These are phyloP conservation scores for Dendrophyllia cribrosa DNA, from an alignment of 64 coral and sea anemone species.

Conservation along the genomic window DNA sequence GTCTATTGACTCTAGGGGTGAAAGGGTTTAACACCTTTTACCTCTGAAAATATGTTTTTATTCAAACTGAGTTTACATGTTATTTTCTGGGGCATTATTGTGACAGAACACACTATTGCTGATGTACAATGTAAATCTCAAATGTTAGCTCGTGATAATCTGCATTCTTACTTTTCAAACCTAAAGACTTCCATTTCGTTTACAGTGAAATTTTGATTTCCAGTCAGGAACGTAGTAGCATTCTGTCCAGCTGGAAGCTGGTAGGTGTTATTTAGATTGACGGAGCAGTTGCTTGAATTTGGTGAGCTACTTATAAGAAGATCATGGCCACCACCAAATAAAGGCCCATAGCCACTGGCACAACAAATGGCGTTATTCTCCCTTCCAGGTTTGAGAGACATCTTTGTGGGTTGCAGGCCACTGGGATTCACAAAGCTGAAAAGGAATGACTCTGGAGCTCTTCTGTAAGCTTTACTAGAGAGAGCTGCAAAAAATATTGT, in stretches of 20 bases:
- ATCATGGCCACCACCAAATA: constrained; percentile 34
- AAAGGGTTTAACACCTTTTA: too few species aligned
- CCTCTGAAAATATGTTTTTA: too few species aligned
- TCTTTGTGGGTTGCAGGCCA: constrained; percentile 11
- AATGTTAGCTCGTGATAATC: too few species aligned
- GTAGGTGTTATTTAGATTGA: constrained; percentile 30
- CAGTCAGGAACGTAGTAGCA: background rate
- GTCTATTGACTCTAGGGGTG: too few species aligned
- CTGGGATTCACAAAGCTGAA: constrained; percentile 26
- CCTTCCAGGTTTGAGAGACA: background rate
- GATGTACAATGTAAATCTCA: too few species aligned
- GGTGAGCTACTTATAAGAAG: background rate
- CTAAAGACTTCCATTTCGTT: constrained; percentile 36
- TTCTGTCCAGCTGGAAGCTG: constrained; percentile 22
- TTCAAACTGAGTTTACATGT: too few species aligned
- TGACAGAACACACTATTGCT: too few species aligned
- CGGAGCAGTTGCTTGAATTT: background rate
- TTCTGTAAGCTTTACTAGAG: background rate
- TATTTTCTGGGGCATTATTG: too few species aligned
- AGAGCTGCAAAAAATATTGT: too few species aligned
- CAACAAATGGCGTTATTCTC: constrained; percentile 24
- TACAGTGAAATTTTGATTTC: constrained; percentile 7
- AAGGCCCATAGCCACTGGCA: background rate
- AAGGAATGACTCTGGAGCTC: constrained; percentile 32
- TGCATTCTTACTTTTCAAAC: background rate